Evolutionary conservation across 2,113 vertebrate genomes (phyloP), one percentile per base, ranked within the genome.

Genomic region (Aviceda subcristata): DNA sequence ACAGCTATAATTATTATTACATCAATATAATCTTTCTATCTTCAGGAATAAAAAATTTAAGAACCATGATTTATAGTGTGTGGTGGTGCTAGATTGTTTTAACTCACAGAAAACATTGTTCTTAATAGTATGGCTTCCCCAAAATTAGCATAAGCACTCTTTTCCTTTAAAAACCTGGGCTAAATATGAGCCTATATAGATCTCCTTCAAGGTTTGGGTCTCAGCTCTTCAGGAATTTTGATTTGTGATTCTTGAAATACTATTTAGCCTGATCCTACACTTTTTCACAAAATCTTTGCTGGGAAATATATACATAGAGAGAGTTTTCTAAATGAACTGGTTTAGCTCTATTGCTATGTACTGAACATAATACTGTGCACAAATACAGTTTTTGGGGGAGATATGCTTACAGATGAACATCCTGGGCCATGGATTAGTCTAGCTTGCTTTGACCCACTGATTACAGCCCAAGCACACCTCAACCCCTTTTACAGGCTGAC

Each of bases 11-110:
- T 26, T 38, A 94, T 92, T 92, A 95, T 76, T 97, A 93, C 90
- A 88, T 72, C 22, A 92, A 95, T 96, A 95, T 94, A 97, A 96
- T 92, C 94, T 94, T 97, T 95, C 80, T 56, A 92, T 97, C 96
- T 95, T 95, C 68, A 83, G 90, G 86, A 97, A 95, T 88, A 82
- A 95, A 91, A 91, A 60, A 21, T 1, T 7, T 63, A 45, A 95
- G 69, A 91, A 39, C 2, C 23, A 91, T 55, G 79, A 86, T 90
- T 85, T 85, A 80, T 2, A 74, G n/a, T 3, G 27, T 53, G 18
- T 51, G 7, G 27, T n/a, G 13, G 36, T 74, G 38, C 45, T 83
- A 62, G 38, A 79, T 38, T 38, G 41, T 50, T 95, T 76, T 59
- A 83, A 91, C 41, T 88, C 59, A 74, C 59, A 74, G 38, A 71